Conservation (phyloP, 2,888 invertebrate genomes). For the Diadegma fenestrale region DNA sequence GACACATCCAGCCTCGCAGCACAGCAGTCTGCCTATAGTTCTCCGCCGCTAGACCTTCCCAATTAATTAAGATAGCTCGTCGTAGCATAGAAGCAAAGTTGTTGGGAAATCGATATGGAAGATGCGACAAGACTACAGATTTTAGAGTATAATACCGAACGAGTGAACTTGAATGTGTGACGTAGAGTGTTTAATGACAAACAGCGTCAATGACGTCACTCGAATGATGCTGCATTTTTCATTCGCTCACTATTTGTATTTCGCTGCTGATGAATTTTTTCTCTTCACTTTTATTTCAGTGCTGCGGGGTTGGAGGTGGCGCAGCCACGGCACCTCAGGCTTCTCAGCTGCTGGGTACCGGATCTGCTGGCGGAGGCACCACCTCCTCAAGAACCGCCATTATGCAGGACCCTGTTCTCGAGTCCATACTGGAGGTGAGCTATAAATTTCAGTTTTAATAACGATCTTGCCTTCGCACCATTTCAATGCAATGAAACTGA, state of each 20-base stretch:
- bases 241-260: slow-evolving; percentile 31
- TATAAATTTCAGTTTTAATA: slow-evolving; percentile 20
- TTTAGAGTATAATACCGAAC: slow-evolving; percentile 67
- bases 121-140: slow-evolving; percentile 76
- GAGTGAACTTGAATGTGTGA: too few relatives aligned
- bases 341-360: slow-evolving; percentile 82
- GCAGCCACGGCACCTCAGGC: slow-evolving; percentile 84
- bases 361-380: slow-evolving; percentile 81
- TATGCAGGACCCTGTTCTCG: slow-evolving; percentile 84
- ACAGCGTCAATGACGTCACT: not conserved
- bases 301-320: slow-evolving; percentile 85
- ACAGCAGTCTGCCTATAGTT: slow-evolving; percentile 63
- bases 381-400: slow-evolving; percentile 81
- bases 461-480: too few relatives aligned
- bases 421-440: slow-evolving; percentile 83
- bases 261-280: not conserved
- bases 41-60: slow-evolving; percentile 72
- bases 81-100: slow-evolving; percentile 73
- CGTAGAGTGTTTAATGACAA: too few relatives aligned
- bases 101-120: slow-evolving; percentile 75
- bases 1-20: slow-evolving; percentile 23
- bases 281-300: slow-evolving; percentile 74
- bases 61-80: slow-evolving; percentile 79
- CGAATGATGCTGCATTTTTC: slow-evolving; percentile 31
- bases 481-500: too few relatives aligned